phyloP scores from a whole-genome alignment of 2,888 invertebrate species.

The Cactoblastis cactorum region DNA sequence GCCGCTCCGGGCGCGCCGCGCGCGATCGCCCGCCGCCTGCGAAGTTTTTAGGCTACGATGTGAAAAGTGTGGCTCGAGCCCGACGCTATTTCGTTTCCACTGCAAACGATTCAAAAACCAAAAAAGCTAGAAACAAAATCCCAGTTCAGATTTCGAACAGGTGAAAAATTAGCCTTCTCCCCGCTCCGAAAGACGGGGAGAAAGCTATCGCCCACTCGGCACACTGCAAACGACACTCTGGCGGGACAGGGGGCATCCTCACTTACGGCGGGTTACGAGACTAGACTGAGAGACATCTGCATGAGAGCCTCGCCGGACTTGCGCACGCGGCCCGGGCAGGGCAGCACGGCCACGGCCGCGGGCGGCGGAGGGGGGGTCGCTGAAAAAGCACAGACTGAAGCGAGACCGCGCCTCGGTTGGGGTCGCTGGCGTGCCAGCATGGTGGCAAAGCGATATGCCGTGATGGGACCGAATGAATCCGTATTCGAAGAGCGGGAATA shows the following conservation, averaged over 20 bases:
- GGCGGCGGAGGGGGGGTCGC: constrained; percentile 39
- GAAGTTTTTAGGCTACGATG: background rate
- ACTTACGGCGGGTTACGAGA: constrained; percentile 59
- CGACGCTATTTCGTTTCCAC: background rate
- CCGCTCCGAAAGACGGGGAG: constrained; percentile 12
- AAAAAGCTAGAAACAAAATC: constrained; percentile 8
- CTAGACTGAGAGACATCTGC: constrained; percentile 47
- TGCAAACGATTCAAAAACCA: background rate
- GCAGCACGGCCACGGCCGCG: constrained; percentile 57
- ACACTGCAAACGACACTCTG: constrained; percentile 29
- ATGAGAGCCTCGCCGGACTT: constrained; percentile 46
- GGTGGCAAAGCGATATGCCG: constrained; percentile 6
- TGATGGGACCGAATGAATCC: background rate
- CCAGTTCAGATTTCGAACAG: background rate
- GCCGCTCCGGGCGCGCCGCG: constrained; percentile 73
- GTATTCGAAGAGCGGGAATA: background rate
- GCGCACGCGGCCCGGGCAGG: constrained; percentile 68
- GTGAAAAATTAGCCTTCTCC: constrained; percentile 9
- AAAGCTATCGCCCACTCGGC: constrained; percentile 19
- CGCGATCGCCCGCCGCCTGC: constrained; percentile 61
- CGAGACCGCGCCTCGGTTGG: constrained; percentile 1
- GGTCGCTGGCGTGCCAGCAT: background rate
- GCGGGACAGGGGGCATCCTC: constrained; percentile 37
- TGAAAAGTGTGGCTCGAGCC: background rate
- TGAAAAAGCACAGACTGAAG: constrained; percentile 38